Evolutionary conservation across 2,888 invertebrate genomes (phyloP).

Genomic region (Plebejus melissa): DNA sequence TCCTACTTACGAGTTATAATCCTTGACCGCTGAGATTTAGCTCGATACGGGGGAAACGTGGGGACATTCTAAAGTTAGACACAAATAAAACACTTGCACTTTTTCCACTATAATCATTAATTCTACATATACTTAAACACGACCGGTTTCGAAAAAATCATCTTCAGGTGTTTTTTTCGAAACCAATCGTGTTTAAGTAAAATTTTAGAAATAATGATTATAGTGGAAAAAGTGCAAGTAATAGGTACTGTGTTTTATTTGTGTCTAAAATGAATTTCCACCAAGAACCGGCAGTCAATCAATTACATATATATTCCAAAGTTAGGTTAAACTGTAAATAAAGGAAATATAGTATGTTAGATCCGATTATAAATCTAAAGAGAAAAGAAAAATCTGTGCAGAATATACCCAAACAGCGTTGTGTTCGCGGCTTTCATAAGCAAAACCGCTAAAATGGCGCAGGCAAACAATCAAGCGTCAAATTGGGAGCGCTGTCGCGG

Average conservation of each 20-base stretch:
- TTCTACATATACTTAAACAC: too few relatives aligned
- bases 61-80: not conserved
- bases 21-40: not conserved
- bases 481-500: conserved; percentile 42
- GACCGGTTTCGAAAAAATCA: too few relatives aligned
- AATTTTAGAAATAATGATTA: too few relatives aligned
- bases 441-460: conserved; percentile 44
- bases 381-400: conserved; percentile 1
- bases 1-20: not conserved
- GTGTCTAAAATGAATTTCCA: too few relatives aligned
- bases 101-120: too few relatives aligned
- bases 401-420: conserved; percentile 18
- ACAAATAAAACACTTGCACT: too few relatives aligned
- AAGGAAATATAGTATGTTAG: not conserved
- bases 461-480: conserved; percentile 47
- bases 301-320: too few relatives aligned
- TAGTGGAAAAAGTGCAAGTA: too few relatives aligned
- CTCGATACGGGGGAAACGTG: not conserved
- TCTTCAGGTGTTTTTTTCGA: too few relatives aligned
- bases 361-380: not conserved
- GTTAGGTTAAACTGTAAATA: not conserved
- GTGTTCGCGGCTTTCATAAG: conserved; percentile 30
- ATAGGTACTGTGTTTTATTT: too few relatives aligned
- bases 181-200: too few relatives aligned
- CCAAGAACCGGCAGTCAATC: too few relatives aligned